Conservation (phyloP, 2,113 vertebrate genomes). For the Oryzias woworae region DNA sequence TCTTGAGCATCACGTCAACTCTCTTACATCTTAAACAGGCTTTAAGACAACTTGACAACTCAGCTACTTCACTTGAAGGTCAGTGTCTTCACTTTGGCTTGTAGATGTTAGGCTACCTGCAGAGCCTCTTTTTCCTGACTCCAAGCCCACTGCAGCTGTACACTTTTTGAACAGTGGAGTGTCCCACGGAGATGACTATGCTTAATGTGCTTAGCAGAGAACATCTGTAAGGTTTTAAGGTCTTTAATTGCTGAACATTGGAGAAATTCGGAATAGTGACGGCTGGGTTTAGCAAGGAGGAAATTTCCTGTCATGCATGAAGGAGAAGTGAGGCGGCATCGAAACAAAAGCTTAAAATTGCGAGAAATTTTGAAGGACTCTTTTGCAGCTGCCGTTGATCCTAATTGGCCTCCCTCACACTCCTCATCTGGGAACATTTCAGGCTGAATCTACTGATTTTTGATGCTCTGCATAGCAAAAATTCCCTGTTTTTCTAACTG, state of each 20-base stretch:
- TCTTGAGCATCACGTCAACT: slow-evolving; percentile 29
- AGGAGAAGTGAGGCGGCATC: not conserved
- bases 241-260: slow-evolving; percentile 9
- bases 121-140: slow-evolving; percentile 4
- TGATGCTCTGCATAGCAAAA: too few relatives aligned
- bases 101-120: slow-evolving; percentile 40
- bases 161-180: not conserved
- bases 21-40: slow-evolving; percentile 15
- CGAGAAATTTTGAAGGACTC: slow-evolving; percentile 9
- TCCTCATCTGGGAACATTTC: too few relatives aligned
- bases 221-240: slow-evolving; percentile 13
- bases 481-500: too few relatives aligned
- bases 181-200: not conserved
- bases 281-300: slow-evolving; percentile 1
- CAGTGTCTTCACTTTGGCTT: slow-evolving; percentile 33
- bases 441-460: too few relatives aligned
- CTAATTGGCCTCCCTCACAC: slow-evolving; percentile 11
- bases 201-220: slow-evolving; percentile 10
- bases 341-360: not conserved
- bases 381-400: slow-evolving; percentile 1
- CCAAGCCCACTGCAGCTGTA: slow-evolving; percentile 2
- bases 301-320: not conserved
- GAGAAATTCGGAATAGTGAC: slow-evolving; percentile 2
- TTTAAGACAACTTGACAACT: slow-evolving; percentile 44
- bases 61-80: slow-evolving; percentile 46